Conservation (phyloP, 2,797 vertebrate genomes). For the Falco rusticolus region DNA sequence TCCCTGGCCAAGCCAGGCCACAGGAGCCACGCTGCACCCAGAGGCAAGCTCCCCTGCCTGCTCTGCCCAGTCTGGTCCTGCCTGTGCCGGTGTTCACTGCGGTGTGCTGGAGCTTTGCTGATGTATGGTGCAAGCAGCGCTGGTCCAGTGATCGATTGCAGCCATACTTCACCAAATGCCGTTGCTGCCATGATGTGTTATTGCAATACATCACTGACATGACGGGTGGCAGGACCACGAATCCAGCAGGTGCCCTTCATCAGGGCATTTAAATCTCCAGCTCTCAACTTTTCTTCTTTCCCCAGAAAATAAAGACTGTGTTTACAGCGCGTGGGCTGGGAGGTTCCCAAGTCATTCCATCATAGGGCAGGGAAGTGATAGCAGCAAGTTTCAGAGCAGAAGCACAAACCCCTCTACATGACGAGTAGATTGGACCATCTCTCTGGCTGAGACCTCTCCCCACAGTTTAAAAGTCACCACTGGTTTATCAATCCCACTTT, state of each 20-base stretch:
- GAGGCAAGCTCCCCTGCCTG: background rate
- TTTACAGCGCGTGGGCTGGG: background rate
- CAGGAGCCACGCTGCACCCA: background rate
- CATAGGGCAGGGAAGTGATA: background rate
- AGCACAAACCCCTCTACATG: background rate
- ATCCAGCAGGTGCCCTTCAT: conserved; percentile 56
- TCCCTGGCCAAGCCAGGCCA: background rate
- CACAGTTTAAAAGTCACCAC: background rate
- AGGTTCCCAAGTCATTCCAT: background rate
- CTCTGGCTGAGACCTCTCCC: background rate
- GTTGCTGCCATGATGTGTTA: conserved; percentile 22
- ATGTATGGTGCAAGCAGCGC: background rate
- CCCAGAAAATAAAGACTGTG: conserved; percentile 13
- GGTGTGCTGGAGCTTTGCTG: rapidly evolving
- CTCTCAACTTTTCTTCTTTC: conserved; percentile 24
- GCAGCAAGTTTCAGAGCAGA: background rate
- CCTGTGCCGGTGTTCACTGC: rapidly evolving
- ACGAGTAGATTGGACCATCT: rapidly evolving
- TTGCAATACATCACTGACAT: conserved; percentile 1
- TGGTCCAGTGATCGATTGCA: conserved; percentile 3
- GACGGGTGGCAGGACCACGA: background rate
- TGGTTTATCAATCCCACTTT: background rate
- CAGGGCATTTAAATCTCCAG: conserved; percentile 39
- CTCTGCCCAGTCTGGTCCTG: background rate
- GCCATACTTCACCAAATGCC: background rate